A percentile compares a stretch with the other conserved stretches of the same genome.
These are phyloP conservation scores for Peromyscus eremicus DNA, from an alignment of 2,797 vertebrate species.

Conservation along the genomic window DNA sequence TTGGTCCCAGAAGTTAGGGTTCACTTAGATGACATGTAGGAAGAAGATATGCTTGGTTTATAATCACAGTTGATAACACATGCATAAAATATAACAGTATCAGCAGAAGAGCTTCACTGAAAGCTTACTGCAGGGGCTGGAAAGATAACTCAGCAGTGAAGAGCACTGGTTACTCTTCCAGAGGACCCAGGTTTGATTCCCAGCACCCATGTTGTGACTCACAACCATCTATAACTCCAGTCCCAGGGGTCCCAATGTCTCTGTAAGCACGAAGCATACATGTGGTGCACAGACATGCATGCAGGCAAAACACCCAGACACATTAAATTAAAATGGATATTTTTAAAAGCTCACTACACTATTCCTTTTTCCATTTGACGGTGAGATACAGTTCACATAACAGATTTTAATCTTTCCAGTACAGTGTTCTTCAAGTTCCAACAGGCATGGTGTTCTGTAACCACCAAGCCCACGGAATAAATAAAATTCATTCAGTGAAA, in stretches of 20 bases:
- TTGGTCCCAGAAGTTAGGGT: background rate
- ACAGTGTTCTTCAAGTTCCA: slow-evolving; percentile 1
- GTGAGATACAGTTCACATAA: background rate
- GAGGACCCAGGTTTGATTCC: too few relatives aligned
- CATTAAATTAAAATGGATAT: background rate
- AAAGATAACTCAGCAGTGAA: background rate
- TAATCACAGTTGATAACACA: background rate
- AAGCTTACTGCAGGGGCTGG: background rate
- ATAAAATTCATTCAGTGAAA: background rate
- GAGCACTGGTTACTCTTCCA: background rate
- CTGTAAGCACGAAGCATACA: background rate
- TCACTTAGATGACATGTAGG: background rate
- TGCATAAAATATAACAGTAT: background rate
- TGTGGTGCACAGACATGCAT: too few relatives aligned
- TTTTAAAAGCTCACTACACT: slow-evolving; percentile 10
- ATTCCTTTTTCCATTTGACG: slow-evolving; percentile 30
- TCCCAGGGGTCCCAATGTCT: background rate
- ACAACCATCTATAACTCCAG: background rate
- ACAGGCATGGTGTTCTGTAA: background rate
- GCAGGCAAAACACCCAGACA: background rate
- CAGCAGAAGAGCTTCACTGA: background rate
- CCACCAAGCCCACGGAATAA: background rate
- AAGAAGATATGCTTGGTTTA: background rate
- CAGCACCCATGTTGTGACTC: too few relatives aligned
- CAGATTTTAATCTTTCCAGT: background rate